Base-by-base conservation (phyloP, 1,140 invertebrate species). In the Apocrypta bakeri region DNA sequence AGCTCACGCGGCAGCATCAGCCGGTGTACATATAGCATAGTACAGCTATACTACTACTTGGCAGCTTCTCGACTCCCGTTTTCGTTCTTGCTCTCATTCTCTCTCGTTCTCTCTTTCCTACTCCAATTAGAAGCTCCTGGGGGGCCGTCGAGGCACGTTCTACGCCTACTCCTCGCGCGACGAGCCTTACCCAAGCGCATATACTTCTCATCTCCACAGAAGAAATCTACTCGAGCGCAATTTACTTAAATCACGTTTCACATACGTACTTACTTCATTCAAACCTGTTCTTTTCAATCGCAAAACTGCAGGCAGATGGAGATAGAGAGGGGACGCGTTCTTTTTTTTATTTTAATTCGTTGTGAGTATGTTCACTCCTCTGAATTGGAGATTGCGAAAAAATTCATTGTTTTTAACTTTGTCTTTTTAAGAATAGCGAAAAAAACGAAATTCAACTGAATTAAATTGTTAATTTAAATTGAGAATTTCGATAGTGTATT, bases 51-150 rank as follows among this genome's bases (percentile, higher is more conserved):
- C 64, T 66, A 1, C 79, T 64, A 64, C 79, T 80, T 69, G 21
- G 48, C 68, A 72, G 24, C 68, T 71, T 29, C 56, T 31, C 69
- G 69, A 61, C 25, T 81, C 75, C 42, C 63, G 71, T 31, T 81
- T 27, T 69, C 69, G 31, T 66, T 68, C 69, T 78, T 24, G 80
- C 63, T 69, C 73, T 81, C 73, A n/a, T 27, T 85, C 83, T 42
- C 64, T 42, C 64, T 24, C 21, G 3, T 37, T 37, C 33, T 69
- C 64, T 69, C 85, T 88, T 89, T 88, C 84, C 81, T 87, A 90
- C 88, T 91, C 90, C 91, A 92, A 92, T 91, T 92, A 92, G 88
- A 87, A 88, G 83, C 88, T 89, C 84, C 88, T 89, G 86, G 86
- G 88, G 88, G 85, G 83, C 87, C 87, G 86, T 85, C 85, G 85